These are phyloP conservation scores for Peromyscus nudipes DNA, from an alignment of 2,797 vertebrate species.

Conservation along the genomic window DNA sequence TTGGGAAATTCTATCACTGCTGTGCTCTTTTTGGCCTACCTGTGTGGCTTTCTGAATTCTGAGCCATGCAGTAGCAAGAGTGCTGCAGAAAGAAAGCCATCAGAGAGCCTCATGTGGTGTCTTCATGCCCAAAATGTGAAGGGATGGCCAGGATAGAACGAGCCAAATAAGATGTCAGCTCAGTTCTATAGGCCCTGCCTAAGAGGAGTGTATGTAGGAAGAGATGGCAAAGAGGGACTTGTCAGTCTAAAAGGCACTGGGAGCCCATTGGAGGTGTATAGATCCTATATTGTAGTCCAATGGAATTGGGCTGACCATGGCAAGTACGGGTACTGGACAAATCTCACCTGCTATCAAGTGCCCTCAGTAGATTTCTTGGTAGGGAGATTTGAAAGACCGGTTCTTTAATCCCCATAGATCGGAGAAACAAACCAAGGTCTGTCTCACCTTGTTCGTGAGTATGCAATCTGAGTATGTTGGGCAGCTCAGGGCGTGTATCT, in stretches of 20 bases:
- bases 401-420: not conserved
- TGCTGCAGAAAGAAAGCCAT: not conserved
- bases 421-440: not conserved
- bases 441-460: conserved; percentile 39
- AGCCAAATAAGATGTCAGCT: not conserved
- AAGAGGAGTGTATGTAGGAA: not conserved
- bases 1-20: not conserved
- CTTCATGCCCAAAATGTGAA: not conserved
- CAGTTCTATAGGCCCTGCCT: not conserved
- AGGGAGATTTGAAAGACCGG: not conserved
- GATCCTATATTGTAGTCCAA: not conserved
- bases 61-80: not conserved
- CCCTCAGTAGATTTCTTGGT: not conserved
- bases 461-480: not conserved
- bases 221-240: not conserved
- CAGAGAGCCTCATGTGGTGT: not conserved
- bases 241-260: too few relatives aligned
- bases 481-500: accelerated
- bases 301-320: not conserved
- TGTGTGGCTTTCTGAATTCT: not conserved
- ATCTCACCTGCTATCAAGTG: not conserved
- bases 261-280: not conserved
- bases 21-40: not conserved
- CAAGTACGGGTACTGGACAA: not conserved
- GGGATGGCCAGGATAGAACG: not conserved